Conservation (phyloP, 2,113 vertebrate species). For the Shinisaurus crocodilurus region DNA sequence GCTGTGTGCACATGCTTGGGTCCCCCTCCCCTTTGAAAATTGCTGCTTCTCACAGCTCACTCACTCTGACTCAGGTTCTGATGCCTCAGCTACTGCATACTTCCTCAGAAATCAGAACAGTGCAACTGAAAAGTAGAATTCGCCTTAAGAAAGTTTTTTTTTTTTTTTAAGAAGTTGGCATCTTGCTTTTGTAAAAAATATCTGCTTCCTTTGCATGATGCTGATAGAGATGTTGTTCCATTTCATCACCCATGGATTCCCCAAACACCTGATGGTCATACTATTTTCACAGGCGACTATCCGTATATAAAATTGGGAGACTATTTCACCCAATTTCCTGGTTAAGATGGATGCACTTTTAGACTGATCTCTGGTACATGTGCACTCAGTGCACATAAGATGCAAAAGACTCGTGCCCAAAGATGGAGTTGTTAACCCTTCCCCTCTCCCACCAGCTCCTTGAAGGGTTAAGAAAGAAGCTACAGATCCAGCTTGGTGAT, state of each 20-base stretch:
- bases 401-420: not conserved
- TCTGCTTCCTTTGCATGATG: not conserved
- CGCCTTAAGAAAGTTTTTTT: not conserved
- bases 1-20: no score
- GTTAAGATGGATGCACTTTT: not conserved
- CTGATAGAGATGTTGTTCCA: not conserved
- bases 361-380: not conserved
- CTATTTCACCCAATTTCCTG: not conserved
- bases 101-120: not conserved
- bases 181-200: slow-evolving; percentile 16
- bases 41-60: not conserved
- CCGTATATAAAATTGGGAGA: not conserved
- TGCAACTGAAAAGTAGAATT: not conserved
- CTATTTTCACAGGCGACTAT: not conserved
- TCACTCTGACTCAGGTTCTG: not conserved
- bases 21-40: no score
- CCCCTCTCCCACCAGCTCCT: not conserved
- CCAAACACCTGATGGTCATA: not conserved
- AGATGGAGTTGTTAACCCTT: not conserved
- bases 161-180: not conserved
- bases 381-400: not conserved
- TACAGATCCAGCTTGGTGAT: not conserved
- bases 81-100: not conserved
- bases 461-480: not conserved
- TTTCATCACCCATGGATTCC: not conserved